Conservation (phyloP, 2,113 vertebrate species). For the Turdus rufiventris region DNA sequence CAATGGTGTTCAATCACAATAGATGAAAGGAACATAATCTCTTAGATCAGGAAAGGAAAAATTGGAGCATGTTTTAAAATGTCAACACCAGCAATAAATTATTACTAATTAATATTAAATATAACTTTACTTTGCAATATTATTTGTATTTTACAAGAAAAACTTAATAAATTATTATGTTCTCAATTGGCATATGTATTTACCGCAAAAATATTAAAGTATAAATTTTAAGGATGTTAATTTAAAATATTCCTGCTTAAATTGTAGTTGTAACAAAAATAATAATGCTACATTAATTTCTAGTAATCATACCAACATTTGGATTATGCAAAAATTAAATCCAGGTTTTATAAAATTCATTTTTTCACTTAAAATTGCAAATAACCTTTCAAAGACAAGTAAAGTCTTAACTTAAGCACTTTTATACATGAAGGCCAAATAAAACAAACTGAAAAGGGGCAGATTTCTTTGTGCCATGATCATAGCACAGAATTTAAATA, state of each 20-base stretch:
- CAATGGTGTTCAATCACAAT: not conserved
- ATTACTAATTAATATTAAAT: not conserved
- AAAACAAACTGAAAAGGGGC: not conserved
- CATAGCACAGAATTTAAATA: not conserved
- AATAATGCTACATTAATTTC: not conserved
- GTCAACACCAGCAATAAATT: not conserved
- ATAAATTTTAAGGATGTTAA: not conserved
- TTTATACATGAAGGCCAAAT: not conserved
- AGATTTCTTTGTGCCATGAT: not conserved
- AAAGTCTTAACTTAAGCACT: not conserved
- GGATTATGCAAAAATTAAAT: not conserved
- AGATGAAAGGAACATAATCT: not conserved
- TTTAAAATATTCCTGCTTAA: not conserved
- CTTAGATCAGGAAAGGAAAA: not conserved
- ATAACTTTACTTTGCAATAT: not conserved
- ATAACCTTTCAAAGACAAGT: not conserved
- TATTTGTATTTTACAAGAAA: not conserved
- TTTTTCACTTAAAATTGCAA: not conserved
- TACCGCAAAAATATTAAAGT: not conserved
- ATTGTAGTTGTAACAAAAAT: not conserved
- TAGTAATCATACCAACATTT: not conserved
- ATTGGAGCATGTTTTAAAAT: not conserved
- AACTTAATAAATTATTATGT: not conserved
- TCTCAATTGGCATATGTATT: not conserved
- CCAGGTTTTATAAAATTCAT: not conserved